Evolutionary conservation across 2,797 vertebrate species (phyloP), one percentile per base, ranked within the genome.

Genomic region (Eutrigla gurnardus): DNA sequence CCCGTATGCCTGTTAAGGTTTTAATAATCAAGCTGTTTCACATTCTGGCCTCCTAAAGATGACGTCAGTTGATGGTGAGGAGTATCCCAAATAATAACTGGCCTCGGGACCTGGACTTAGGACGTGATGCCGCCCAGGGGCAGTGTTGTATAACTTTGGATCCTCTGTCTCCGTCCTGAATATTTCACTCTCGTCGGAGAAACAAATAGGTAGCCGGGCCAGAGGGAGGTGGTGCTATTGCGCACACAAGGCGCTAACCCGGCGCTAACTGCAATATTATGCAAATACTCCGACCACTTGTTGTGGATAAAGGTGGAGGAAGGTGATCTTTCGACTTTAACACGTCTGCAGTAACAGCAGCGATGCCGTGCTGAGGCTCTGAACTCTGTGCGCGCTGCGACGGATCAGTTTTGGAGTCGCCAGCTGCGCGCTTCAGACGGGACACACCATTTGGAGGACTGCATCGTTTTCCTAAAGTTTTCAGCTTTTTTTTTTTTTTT

Each of bases 151-250:
- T 53, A 14, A 46, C 18, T 61, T 52, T 65, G 3, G 33, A 14
- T 37, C 37, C 35, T 40, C 43, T 5, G 6, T 6, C 10, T 37
- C 3, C 14, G 18, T 15, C 3, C 14, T 25, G 18, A 40, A 32
- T 49, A 2, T 55, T 46, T 35, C 39, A 32, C 50, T 37, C 54
- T 35, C 55, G 45, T 58, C 53, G 1, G 32, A 67, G 58, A 33
- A 13, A 40, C 65, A n/a, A 50, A 40, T 85, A 77, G 78, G 70
- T 68, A 63, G 59, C 60, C 42, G 1, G 45, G 54, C 54, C 40
- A 35, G 72, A 60, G 76, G 75, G 80, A 80, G 93, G 90, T 84
- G 92, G 91, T 71, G 91, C 91, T 88, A 49, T 90, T 91, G 86
- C 76, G 85, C 90, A 69, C 90, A 69, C 77, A 49, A 39, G 40